Evolutionary conservation across 2,888 invertebrate genomes (phyloP).

Genomic region (Lottia gigantea): DNA sequence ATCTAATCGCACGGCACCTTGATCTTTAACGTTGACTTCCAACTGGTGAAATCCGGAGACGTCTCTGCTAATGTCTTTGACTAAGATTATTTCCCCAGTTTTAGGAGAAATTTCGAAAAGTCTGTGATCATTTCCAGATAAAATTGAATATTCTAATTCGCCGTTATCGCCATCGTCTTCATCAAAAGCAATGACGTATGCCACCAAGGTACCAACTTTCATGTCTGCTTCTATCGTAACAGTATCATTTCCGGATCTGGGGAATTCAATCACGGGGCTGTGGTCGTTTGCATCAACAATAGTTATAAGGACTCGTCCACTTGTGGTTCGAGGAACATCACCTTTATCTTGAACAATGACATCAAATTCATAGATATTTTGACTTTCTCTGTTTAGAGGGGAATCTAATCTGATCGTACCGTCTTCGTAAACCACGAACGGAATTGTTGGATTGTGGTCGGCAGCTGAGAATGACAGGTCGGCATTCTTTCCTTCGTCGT

Average conservation of each 20-base stretch:
- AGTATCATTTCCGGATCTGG: conserved; percentile 9
- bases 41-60: conserved; percentile 77
- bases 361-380: conserved; percentile 37
- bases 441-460: conserved; percentile 69
- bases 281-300: conserved; percentile 56
- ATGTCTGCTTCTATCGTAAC: neutral
- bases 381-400: conserved; percentile 43
- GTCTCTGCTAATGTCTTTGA: conserved; percentile 81
- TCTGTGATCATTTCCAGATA: neutral
- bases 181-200: neutral
- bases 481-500: neutral
- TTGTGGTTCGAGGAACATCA: conserved; percentile 36
- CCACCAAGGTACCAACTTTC: neutral
- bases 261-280: conserved; percentile 44
- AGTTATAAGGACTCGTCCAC: conserved; percentile 37
- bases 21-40: conserved; percentile 89
- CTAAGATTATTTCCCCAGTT: neutral
- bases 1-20: conserved; percentile 81
- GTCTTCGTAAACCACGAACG: conserved; percentile 38
- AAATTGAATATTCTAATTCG: neutral
- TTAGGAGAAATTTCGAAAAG: neutral
- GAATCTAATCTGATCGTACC: conserved; percentile 33
- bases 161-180: neutral
- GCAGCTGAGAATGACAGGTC: neutral
- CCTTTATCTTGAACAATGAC: conserved; percentile 48